Conservation (phyloP, 2,888 invertebrate species). For the Meta bourneti region DNA sequence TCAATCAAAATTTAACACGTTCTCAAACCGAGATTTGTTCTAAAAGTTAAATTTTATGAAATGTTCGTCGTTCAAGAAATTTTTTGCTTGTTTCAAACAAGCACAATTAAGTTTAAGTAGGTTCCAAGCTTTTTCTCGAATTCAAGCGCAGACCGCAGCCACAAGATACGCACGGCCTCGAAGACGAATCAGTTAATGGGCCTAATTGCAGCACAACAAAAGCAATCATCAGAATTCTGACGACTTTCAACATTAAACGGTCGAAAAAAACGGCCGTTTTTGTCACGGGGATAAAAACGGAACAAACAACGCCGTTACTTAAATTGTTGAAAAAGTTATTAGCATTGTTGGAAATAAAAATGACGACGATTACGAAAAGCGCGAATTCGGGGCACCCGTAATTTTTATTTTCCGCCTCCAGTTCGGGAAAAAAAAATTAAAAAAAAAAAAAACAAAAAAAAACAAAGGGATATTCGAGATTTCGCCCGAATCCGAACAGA, state of each 20-base stretch:
- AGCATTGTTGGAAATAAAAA: not conserved
- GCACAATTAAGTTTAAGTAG: not conserved
- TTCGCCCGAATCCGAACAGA: slow-evolving; percentile 19
- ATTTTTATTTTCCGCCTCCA: slow-evolving; percentile 3
- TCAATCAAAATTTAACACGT: too few species aligned
- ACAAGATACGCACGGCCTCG: not conserved
- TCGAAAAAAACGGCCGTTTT: not conserved
- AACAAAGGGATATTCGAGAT: slow-evolving; percentile 28
- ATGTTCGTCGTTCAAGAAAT: not conserved
- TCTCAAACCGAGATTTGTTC: not conserved
- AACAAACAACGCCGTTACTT: not conserved
- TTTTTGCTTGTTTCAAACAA: not conserved
- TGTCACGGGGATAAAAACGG: not conserved
- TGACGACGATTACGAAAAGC: not conserved
- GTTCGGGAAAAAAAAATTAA: not conserved
- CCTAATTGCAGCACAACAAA: not conserved
- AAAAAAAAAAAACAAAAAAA: too few species aligned
- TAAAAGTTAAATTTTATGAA: not conserved
- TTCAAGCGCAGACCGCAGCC: not conserved
- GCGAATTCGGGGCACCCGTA: not conserved
- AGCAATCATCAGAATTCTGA: not conserved
- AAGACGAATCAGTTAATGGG: not conserved
- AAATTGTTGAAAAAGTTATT: not conserved
- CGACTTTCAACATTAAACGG: not conserved
- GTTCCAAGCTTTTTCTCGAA: not conserved